Percentiles rank a stretch among this genome's conserved stretches.
Conservation (phyloP, 1,140 invertebrate species). For the Bombus sibiricus region DNA sequence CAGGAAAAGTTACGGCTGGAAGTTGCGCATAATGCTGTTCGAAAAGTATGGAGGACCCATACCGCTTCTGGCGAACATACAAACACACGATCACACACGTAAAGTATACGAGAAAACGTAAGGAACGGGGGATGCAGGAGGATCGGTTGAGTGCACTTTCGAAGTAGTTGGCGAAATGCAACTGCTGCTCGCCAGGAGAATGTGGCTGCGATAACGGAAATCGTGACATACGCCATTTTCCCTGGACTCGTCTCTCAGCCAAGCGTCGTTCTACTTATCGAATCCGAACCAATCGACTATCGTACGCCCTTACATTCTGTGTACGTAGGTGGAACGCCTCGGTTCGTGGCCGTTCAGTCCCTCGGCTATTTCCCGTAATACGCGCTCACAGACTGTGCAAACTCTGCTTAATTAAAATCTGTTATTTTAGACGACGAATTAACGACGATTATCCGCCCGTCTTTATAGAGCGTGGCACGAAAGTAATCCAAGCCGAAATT, state of each 20-base stretch:
- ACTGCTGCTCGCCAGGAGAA: conserved; percentile 40
- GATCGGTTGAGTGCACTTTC: conserved; percentile 57
- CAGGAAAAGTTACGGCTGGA: conserved; percentile 53
- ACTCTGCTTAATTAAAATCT: conserved; percentile 41
- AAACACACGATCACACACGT: neutral
- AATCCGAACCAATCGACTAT: conserved; percentile 39
- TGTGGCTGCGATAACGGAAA: conserved; percentile 59
- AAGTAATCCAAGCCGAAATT: too few relatives aligned
- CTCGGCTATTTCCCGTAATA: conserved; percentile 9
- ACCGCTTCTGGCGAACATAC: neutral
- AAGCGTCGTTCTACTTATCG: conserved; percentile 52
- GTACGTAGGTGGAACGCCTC: conserved; percentile 12
- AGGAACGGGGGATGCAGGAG: conserved; percentile 7
- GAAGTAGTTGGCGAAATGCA: conserved; percentile 60
- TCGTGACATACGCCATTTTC: conserved; percentile 61
- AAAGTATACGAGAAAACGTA: neutral
- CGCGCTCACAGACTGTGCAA: neutral
- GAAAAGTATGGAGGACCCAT: neutral
- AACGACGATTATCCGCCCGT: neutral
- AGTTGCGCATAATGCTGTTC: conserved; percentile 59
- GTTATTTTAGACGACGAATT: conserved; percentile 20
- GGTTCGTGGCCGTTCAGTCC: neutral
- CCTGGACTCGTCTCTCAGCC: conserved; percentile 4
- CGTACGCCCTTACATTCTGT: conserved; percentile 8
- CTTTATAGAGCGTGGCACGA: neutral